These are phyloP conservation scores for Drosophila tsacasi DNA, from an alignment of 1,140 invertebrate genomes.

Conservation along the genomic window DNA sequence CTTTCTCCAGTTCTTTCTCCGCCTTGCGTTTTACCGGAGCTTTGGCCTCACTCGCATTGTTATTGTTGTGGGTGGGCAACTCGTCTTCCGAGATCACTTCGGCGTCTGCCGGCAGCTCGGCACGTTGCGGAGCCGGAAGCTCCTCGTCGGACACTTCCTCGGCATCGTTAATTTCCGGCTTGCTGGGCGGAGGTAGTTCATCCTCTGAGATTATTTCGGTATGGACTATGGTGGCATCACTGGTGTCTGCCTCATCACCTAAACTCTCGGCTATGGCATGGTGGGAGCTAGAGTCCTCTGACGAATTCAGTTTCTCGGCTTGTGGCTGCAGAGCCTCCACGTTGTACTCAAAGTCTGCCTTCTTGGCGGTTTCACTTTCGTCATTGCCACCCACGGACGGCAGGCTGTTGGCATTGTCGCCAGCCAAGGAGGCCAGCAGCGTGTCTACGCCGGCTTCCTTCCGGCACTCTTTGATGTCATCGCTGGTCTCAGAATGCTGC, in stretches of 20 bases:
- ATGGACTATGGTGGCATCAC: slow-evolving; percentile 86
- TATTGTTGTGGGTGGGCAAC: slow-evolving; percentile 86
- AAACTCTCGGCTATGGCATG: slow-evolving; percentile 68
- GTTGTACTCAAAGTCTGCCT: slow-evolving; percentile 70
- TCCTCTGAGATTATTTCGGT: slow-evolving; percentile 90
- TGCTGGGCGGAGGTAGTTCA: slow-evolving; percentile 86
- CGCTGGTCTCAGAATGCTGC: slow-evolving; percentile 79
- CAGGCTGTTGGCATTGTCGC: slow-evolving; percentile 84
- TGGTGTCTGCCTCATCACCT: slow-evolving; percentile 65
- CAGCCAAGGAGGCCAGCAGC: slow-evolving; percentile 77
- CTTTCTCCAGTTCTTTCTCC: slow-evolving; percentile 20
- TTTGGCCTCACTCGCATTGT: slow-evolving; percentile 86
- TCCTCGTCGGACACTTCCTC: slow-evolving; percentile 91
- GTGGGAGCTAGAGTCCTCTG: slow-evolving; percentile 66
- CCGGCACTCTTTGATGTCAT: slow-evolving; percentile 64
- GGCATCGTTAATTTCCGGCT: slow-evolving; percentile 85
- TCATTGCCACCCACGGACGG: slow-evolving; percentile 85
- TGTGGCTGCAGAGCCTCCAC: slow-evolving; percentile 30
- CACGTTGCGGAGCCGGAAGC: slow-evolving; percentile 90
- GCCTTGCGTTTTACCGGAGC: slow-evolving; percentile 66
- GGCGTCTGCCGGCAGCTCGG: slow-evolving; percentile 92
- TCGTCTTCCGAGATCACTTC: slow-evolving; percentile 94
- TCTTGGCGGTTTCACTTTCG: slow-evolving; percentile 62
- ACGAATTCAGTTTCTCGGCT: slow-evolving; percentile 65
- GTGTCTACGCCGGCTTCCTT: slow-evolving; percentile 68